Evolutionary conservation across 2,888 invertebrate species (phyloP), one percentile per base, ranked within the genome.

Genomic region (Galeopsomyia nigrocyanea): DNA sequence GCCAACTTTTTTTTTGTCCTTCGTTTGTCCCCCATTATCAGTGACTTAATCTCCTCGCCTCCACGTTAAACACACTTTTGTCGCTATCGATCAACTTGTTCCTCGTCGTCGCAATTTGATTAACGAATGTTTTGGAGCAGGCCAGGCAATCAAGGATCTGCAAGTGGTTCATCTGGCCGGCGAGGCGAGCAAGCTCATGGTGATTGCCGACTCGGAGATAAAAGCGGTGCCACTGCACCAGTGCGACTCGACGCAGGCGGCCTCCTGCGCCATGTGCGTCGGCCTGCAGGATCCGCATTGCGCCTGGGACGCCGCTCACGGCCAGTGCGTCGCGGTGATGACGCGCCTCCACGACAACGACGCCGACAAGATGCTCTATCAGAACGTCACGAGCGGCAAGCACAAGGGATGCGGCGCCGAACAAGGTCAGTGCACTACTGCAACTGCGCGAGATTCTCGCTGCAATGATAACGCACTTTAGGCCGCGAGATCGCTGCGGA

Each of bases 281-380:
- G 91, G 92, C 47, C 89, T 98, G 73, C 96, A 97, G 88, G 99
- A 99, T 88, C 99, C 99, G 0, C 97, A 98, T 86, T 99, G 99
- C 87, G 97, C 97, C 21, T 99, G 98, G 98, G 95, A 96, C 84
- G 91, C 92, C 7, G 87, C 88, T 60, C 87, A 87, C 77, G 85
- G 87, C 69, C 82, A 84, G n/a, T 91, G 91, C 80, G 88, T 90
- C 22, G 88, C 89, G 61, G 87, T 90, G 55, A 88, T 88, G 76
- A 87, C 87, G 10, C 87, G 89, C 82, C 88, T 90, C 80, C 90
- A 89, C 83, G 90, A 90, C 79, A 90, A 89, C 82, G 89, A 90
- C 56, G 90, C 84, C 67, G 86, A 83, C 73, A 87, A 90, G 80
- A 88, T 90, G 79, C 89, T 92, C 82, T 89, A 93, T 81, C 94